Evolutionary conservation across 2,797 vertebrate genomes (phyloP).

Genomic region (Sphenodon punctatus): DNA sequence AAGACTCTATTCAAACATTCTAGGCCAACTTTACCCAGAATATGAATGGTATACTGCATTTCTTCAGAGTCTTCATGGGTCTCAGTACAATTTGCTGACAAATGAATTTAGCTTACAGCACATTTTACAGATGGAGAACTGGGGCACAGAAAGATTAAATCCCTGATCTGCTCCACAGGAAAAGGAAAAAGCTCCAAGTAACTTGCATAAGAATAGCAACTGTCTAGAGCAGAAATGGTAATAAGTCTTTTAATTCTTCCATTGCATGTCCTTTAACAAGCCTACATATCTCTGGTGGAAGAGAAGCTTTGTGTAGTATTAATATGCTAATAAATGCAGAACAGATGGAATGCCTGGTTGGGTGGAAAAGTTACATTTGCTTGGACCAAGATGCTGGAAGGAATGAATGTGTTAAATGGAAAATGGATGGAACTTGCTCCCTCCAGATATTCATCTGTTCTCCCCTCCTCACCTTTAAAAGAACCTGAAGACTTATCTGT

Average conservation of each 20-base stretch:
- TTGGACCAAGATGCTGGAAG: conserved; percentile 82
- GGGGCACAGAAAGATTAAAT: neutral
- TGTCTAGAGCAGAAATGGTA: neutral
- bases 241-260: neutral
- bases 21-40: neutral
- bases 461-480: too few relatives aligned
- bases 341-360: neutral
- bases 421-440: too few relatives aligned
- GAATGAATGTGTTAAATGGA: too few relatives aligned
- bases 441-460: too few relatives aligned
- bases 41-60: neutral
- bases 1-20: neutral
- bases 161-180: neutral
- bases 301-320: neutral
- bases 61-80: neutral
- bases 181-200: neutral
- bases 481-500: too few relatives aligned
- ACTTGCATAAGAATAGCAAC: neutral
- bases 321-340: neutral
- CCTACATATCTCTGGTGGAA: neutral
- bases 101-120: neutral
- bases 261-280: neutral
- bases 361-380: conserved; percentile 85
- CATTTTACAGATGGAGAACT: neutral
- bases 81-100: neutral